Evolutionary conservation across 2,888 invertebrate genomes (phyloP).

Genomic region (Erebia palarica): DNA sequence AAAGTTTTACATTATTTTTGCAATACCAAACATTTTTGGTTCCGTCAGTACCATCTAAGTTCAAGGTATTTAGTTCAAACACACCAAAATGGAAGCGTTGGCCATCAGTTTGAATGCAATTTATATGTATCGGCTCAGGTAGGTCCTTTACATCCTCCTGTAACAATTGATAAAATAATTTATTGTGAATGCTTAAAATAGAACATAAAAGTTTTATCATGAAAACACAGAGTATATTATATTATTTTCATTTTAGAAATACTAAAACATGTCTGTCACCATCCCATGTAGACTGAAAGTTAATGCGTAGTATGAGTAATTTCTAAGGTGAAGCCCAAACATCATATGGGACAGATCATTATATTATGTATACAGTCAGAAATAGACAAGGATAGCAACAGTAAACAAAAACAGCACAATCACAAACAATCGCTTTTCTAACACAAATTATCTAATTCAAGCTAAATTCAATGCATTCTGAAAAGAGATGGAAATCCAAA

Average conservation of each 20-base stretch:
- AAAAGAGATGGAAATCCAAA: too few relatives aligned
- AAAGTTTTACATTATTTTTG: conserved; percentile 84
- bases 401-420: not conserved
- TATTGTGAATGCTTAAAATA: conserved; percentile 11
- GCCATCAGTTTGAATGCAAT: conserved; percentile 92
- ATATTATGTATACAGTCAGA: not conserved
- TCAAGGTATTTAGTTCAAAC: conserved; percentile 91
- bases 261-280: not conserved
- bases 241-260: not conserved
- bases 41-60: conserved; percentile 82
- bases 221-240: not conserved
- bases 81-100: conserved; percentile 90
- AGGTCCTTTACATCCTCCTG: conserved; percentile 84
- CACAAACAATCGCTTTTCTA: too few relatives aligned
- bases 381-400: not conserved
- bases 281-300: not conserved
- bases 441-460: too few relatives aligned
- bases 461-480: too few relatives aligned
- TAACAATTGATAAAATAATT: conserved; percentile 42
- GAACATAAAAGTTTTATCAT: conserved; percentile 20
- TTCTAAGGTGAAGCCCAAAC: not conserved
- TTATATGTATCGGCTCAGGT: conserved; percentile 90
- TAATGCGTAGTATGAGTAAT: not conserved
- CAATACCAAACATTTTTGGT: conserved; percentile 92
- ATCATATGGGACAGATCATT: not conserved